Evolutionary conservation across 1,140 invertebrate species (phyloP).

Genomic region (Drosophila willistoni): DNA sequence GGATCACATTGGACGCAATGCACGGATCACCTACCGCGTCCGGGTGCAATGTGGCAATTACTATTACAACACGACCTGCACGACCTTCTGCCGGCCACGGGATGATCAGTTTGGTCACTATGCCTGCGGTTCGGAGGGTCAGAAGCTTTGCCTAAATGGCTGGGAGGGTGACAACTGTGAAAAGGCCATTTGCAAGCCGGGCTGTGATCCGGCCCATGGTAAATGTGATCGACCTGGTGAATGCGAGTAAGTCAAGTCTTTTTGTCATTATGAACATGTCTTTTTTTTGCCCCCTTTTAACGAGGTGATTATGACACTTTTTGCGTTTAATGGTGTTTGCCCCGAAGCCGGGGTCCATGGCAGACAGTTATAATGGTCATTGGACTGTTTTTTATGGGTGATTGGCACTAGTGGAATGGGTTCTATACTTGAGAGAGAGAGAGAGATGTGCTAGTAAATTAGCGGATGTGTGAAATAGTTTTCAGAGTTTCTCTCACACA

Average conservation of each 20-base stretch:
- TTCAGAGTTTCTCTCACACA: slow-evolving; percentile 52
- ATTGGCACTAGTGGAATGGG: slow-evolving; percentile 50
- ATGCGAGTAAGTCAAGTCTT: slow-evolving; percentile 89
- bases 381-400: slow-evolving; percentile 25
- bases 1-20: slow-evolving; percentile 89
- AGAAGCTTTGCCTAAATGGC: slow-evolving; percentile 95
- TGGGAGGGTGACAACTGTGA: slow-evolving; percentile 97
- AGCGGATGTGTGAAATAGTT: slow-evolving; percentile 67
- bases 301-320: slow-evolving; percentile 80
- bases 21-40: slow-evolving; percentile 92
- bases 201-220: slow-evolving; percentile 94
- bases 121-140: slow-evolving; percentile 93
- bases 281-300: slow-evolving; percentile 34
- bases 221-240: slow-evolving; percentile 94
- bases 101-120: slow-evolving; percentile 98
- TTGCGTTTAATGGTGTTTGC: slow-evolving; percentile 62
- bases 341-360: slow-evolving; percentile 18
- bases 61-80: slow-evolving; percentile 98
- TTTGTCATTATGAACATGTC: slow-evolving; percentile 40
- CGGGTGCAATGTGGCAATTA: slow-evolving; percentile 94
- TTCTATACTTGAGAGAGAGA: slow-evolving; percentile 40
- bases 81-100: slow-evolving; percentile 94
- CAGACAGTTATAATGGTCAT: slow-evolving; percentile 73
- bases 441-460: slow-evolving; percentile 24
- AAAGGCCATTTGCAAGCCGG: slow-evolving; percentile 94